Evolutionary conservation across 2,888 invertebrate genomes (phyloP).

Genomic region (Parnassius smintheus): DNA sequence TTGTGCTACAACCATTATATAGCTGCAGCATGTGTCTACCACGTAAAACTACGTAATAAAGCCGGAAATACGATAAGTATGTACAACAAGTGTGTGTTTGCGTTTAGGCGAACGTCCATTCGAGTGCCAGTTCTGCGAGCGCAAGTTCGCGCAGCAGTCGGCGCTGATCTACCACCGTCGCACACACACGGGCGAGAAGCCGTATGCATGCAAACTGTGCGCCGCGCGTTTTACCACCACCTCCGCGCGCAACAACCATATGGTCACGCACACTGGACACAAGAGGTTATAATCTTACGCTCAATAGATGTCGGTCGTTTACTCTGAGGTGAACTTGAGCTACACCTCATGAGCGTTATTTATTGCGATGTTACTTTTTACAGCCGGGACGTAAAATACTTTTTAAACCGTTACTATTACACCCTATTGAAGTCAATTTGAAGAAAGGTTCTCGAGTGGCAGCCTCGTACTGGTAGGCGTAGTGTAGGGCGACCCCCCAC

Average conservation of each 20-base stretch:
- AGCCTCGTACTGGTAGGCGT: no score
- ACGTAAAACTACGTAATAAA: no score
- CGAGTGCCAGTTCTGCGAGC: conserved; percentile 71
- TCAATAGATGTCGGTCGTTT: no score
- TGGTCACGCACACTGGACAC: conserved; percentile 69
- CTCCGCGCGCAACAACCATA: conserved; percentile 74
- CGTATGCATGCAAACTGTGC: conserved; percentile 73
- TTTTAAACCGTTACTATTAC: no score
- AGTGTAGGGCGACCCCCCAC: no score
- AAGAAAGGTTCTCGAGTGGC: no score
- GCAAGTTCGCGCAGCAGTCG: conserved; percentile 76
- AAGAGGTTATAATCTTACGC: conserved; percentile 50
- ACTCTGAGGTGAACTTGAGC: no score
- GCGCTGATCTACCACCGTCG: conserved; percentile 76
- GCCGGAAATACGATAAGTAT: not conserved
- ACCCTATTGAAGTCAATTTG: no score
- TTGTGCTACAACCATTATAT: no score
- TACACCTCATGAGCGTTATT: not conserved
- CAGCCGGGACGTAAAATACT: no score
- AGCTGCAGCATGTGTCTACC: no score
- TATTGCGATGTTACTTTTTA: no score
- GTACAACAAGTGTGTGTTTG: not conserved
- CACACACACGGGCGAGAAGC: conserved; percentile 78
- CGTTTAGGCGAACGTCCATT: conserved; percentile 71
- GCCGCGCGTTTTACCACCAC: conserved; percentile 73